A percentile compares a stretch with the other conserved stretches of the same genome.
Conservation (phyloP, 2,797 vertebrate genomes). For the Pseudocheirus occidentalis region DNA sequence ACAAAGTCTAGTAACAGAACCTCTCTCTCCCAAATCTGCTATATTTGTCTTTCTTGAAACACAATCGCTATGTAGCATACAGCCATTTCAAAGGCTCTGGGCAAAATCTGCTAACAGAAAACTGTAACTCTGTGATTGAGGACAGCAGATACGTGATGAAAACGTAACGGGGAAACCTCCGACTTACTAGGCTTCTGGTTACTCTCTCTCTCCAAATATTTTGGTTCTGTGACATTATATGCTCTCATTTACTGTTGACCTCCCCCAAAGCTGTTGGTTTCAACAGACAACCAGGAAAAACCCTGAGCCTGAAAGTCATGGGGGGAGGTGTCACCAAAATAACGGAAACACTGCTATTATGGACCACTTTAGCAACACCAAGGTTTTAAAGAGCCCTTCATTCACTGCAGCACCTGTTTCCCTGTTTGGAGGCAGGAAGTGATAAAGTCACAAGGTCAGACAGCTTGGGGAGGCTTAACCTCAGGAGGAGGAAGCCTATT, state of each 20-base stretch:
- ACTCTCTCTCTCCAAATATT: not conserved
- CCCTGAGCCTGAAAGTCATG: not conserved
- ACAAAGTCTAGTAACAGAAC: not conserved
- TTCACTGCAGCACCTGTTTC: constrained; percentile 79
- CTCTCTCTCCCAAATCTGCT: not conserved
- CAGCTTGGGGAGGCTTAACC: constrained; percentile 65
- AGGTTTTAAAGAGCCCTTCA: constrained; percentile 75
- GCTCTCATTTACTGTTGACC: not conserved
- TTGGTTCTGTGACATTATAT: not conserved
- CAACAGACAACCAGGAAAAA: constrained; percentile 22
- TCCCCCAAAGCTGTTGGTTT: not conserved
- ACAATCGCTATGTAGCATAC: not conserved
- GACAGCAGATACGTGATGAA: not conserved
- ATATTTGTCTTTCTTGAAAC: not conserved
- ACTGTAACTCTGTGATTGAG: not conserved
- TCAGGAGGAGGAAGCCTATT: constrained; percentile 55
- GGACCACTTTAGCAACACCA: constrained; percentile 60
- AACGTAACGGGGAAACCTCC: not conserved
- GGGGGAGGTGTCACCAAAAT: too few species aligned
- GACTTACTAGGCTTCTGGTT: not conserved
- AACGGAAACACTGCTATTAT: not conserved
- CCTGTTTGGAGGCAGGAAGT: constrained; percentile 74
- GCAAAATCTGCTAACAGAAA: constrained; percentile 2
- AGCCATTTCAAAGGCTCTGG: not conserved
- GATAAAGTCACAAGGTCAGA: constrained; percentile 65